Percentiles rank a stretch among this genome's conserved stretches.
Evolutionary conservation across 1,140 invertebrate genomes (phyloP).

Genomic region (Sipha flava): DNA sequence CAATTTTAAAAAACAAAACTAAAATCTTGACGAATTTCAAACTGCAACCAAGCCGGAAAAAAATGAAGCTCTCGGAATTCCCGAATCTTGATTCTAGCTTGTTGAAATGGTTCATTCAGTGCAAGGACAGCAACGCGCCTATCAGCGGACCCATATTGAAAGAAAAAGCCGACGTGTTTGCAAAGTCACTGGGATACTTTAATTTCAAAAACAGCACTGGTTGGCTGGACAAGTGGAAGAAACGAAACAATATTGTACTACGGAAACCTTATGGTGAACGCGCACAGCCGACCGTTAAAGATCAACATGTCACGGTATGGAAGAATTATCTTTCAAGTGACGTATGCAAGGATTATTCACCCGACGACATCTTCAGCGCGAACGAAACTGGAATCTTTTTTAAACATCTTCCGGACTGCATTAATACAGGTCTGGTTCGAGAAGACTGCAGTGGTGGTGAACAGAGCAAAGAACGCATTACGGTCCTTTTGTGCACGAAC

Average conservation of each 20-base stretch:
- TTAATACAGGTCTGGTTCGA: conserved; percentile 39
- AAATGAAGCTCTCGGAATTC: neutral
- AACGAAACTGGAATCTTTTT: too few species aligned
- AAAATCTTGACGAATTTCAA: neutral
- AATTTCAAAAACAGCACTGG: conserved; percentile 43
- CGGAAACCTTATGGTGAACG: conserved; percentile 39
- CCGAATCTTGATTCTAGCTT: neutral
- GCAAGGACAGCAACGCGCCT: conserved; percentile 36
- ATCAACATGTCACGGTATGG: too few species aligned
- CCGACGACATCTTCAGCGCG: too few species aligned
- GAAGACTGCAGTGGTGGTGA: conserved; percentile 45
- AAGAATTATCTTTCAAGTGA: too few species aligned
- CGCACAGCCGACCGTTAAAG: too few species aligned
- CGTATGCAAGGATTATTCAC: too few species aligned
- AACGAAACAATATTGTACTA: conserved; percentile 36
- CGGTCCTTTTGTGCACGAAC: conserved; percentile 45
- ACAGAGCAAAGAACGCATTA: conserved; percentile 45
- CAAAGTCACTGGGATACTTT: conserved; percentile 37
- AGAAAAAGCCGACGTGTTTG: conserved; percentile 41
- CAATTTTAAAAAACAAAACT: too few species aligned
- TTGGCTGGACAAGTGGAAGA: conserved; percentile 43
- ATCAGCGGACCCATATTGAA: conserved; percentile 41
- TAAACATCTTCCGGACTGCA: conserved; percentile 38
- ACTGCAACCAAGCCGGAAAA: neutral
- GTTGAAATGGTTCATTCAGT: neutral